Evolutionary conservation across 1,140 invertebrate species (phyloP).

Genomic region (Choristoneura fumiferana): DNA sequence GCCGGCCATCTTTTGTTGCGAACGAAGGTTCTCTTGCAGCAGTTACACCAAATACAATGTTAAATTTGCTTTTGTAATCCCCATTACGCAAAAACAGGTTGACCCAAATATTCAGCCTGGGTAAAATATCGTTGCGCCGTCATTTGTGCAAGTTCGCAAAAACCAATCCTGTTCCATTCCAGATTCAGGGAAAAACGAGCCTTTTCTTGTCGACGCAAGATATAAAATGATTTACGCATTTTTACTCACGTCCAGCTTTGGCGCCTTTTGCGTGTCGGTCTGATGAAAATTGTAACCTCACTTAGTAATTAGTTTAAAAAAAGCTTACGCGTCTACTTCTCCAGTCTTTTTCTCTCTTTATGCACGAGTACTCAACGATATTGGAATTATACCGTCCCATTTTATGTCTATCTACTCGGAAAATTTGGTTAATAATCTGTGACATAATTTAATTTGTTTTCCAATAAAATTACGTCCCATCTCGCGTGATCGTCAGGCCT

Average conservation of each 20-base stretch:
- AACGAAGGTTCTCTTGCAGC: conserved; percentile 63
- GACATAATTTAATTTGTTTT: neutral
- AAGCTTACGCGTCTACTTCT: conserved; percentile 22
- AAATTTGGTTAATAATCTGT: neutral
- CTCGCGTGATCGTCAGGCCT: neutral
- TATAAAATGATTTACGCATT: conserved; percentile 47
- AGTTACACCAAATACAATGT: conserved; percentile 70
- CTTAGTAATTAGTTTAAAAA: conserved; percentile 57
- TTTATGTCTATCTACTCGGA: neutral
- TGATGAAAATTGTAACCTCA: conserved; percentile 56
- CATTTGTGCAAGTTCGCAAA: conserved; percentile 74
- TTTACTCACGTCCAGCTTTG: conserved; percentile 37
- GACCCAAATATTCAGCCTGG: conserved; percentile 68
- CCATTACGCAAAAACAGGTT: conserved; percentile 75
- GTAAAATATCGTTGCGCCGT: conserved; percentile 68
- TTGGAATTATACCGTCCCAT: neutral
- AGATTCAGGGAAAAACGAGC: conserved; percentile 47
- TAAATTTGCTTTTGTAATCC: conserved; percentile 74
- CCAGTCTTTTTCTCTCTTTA: neutral
- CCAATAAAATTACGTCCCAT: neutral
- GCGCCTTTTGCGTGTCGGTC: conserved; percentile 58
- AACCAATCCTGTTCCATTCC: conserved; percentile 58
- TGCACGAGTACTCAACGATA: neutral
- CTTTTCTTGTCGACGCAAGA: conserved; percentile 49
- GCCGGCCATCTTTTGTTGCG: conserved; percentile 61